phyloP scores from a whole-genome alignment of 2,888 invertebrate species.

The Chrysotoxum bicinctum region DNA sequence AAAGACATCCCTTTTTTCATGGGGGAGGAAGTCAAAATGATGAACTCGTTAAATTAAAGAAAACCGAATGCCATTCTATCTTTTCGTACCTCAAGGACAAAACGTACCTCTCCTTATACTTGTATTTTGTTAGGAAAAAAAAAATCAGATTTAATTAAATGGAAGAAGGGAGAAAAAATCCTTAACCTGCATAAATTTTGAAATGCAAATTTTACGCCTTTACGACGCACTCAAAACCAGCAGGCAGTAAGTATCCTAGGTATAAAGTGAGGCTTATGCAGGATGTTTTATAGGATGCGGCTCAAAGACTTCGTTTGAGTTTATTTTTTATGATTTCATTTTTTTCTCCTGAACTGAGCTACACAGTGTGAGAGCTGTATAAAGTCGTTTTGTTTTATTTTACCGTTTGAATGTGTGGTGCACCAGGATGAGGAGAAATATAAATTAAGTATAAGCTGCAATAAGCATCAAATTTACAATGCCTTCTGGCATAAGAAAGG shows the following conservation, averaged over 20 bases:
- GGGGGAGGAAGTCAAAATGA: constrained; percentile 44
- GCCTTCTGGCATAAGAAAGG: constrained; percentile 3
- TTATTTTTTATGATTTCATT: constrained; percentile 5
- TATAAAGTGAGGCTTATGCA: not conserved
- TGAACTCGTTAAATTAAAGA: constrained; percentile 64
- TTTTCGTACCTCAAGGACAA: constrained; percentile 57
- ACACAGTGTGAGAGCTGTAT: not conserved
- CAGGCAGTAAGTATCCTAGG: constrained; percentile 24
- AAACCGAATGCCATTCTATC: constrained; percentile 63
- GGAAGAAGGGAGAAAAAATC: constrained; percentile 34
- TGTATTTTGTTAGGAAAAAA: constrained; percentile 24
- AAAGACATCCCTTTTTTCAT: not conserved
- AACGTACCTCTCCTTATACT: constrained; percentile 24
- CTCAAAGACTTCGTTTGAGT: constrained; percentile 29
- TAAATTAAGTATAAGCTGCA: constrained; percentile 29
- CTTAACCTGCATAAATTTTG: constrained; percentile 57
- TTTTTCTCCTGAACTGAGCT: constrained; percentile 1
- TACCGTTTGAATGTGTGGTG: constrained; percentile 15
- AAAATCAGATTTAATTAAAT: constrained; percentile 66
- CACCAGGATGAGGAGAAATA: constrained; percentile 19
- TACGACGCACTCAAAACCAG: constrained; percentile 60
- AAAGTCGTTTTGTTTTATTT: constrained; percentile 22
- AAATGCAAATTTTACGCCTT: constrained; percentile 71
- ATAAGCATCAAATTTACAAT: constrained; percentile 28
- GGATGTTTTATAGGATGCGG: constrained; percentile 12